Conservation (phyloP, 2,888 invertebrate genomes). For the Apamea epomidion region DNA sequence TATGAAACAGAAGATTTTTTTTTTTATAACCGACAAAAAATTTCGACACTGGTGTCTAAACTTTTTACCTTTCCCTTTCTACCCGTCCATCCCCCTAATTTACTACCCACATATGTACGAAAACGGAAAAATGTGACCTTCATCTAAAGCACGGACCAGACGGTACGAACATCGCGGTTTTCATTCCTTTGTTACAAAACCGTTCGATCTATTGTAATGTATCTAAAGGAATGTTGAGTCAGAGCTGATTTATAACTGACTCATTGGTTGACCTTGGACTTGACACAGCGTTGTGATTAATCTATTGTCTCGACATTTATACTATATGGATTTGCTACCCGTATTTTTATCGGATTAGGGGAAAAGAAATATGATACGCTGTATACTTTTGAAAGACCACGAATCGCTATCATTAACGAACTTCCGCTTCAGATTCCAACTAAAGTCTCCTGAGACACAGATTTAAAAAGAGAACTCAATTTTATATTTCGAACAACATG, state of each 20-base stretch:
- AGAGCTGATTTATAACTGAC: constrained; percentile 42
- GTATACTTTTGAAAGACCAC: too few species aligned
- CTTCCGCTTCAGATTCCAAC: neutral
- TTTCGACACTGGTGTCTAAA: too few species aligned
- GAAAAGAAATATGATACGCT: neutral
- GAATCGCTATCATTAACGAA: constrained; percentile 4
- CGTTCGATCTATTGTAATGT: constrained; percentile 21
- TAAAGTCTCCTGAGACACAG: neutral
- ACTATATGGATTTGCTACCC: neutral
- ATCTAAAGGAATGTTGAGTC: constrained; percentile 52
- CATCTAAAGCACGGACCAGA: constrained; percentile 19
- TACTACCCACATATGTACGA: neutral
- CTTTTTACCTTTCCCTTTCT: too few species aligned
- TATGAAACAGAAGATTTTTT: too few species aligned
- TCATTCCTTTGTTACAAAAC: constrained; percentile 40
- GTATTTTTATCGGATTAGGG: neutral
- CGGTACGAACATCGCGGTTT: constrained; percentile 36
- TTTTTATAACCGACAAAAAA: too few species aligned
- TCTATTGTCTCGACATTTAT: constrained; percentile 20
- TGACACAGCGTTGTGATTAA: constrained; percentile 42
- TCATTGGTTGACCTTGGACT: constrained; percentile 49
- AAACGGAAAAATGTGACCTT: constrained; percentile 39
- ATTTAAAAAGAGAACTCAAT: neutral
- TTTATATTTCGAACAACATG: constrained; percentile 9
- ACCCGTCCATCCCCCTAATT: constrained; percentile 12